phyloP scores from a whole-genome alignment of 2,888 invertebrate genomes.

The Acleris sparsana region DNA sequence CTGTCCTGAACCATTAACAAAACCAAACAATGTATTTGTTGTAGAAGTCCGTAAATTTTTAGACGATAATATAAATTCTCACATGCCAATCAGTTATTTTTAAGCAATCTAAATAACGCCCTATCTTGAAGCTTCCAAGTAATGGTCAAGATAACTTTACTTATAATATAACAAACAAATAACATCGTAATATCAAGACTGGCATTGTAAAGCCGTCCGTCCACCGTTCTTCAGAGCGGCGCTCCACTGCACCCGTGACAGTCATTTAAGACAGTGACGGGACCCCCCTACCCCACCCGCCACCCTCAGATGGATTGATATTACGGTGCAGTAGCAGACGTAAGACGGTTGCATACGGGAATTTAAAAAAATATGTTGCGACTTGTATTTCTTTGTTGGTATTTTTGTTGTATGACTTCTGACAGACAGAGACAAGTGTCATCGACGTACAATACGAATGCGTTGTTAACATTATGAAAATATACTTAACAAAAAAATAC shows the following conservation, averaged over 20 bases:
- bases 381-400: conserved; percentile 42
- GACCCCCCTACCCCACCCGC: conserved; percentile 59
- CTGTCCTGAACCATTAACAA: no score
- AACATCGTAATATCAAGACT: conserved; percentile 71
- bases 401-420: neutral
- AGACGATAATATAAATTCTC: no score
- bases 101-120: neutral
- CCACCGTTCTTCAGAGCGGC: conserved; percentile 71
- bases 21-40: no score
- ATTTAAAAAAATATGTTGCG: conserved; percentile 59
- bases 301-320: conserved; percentile 81
- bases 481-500: no score
- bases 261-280: conserved; percentile 83
- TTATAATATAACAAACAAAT: conserved; percentile 57
- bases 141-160: conserved; percentile 6
- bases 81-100: neutral
- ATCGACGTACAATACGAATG: no score
- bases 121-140: neutral
- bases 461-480: no score
- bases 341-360: conserved; percentile 78
- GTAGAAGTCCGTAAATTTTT: no score
- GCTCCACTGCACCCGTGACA: conserved; percentile 79
- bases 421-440: no score
- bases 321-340: conserved; percentile 77
- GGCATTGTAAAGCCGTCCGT: conserved; percentile 71